Conservation (phyloP, 2,888 invertebrate genomes). For the Polyploca ridens region DNA sequence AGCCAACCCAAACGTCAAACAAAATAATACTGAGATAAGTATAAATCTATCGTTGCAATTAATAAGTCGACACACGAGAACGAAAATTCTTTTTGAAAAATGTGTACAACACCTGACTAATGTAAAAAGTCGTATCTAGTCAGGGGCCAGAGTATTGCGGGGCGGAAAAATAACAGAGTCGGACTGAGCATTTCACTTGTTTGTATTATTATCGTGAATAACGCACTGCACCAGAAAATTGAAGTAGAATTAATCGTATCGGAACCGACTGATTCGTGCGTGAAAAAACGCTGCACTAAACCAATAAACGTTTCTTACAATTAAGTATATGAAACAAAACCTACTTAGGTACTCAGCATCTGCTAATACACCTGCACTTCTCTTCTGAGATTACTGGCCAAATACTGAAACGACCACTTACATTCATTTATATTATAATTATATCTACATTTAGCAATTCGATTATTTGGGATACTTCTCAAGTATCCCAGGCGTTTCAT, state of each 20-base stretch:
- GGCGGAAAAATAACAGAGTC: slow-evolving; percentile 58
- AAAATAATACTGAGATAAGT: background rate
- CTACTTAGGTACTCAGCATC: background rate
- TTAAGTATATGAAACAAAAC: background rate
- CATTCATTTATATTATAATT: too few relatives aligned
- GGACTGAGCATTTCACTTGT: slow-evolving; percentile 30
- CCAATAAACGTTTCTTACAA: background rate
- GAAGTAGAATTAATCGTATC: background rate
- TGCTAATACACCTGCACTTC: too few relatives aligned
- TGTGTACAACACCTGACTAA: slow-evolving; percentile 63
- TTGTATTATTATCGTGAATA: slow-evolving; percentile 17
- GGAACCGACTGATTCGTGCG: background rate
- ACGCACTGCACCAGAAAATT: background rate
- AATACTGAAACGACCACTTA: too few relatives aligned
- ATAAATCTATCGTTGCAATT: background rate
- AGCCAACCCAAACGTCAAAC: background rate
- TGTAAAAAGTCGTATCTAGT: slow-evolving; percentile 73
- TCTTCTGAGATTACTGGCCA: too few relatives aligned
- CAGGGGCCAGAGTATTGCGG: slow-evolving; percentile 59
- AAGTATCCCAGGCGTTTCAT: too few relatives aligned
- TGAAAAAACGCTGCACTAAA: background rate
- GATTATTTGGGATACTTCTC: too few relatives aligned
- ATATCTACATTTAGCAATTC: too few relatives aligned
- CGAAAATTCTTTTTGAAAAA: slow-evolving; percentile 37
- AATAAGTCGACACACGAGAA: slow-evolving; percentile 9